Percentiles rank a stretch among this genome's conserved stretches.
Evolutionary conservation across 1,140 invertebrate genomes (phyloP).

Genomic region (Trichonephila clavipes): DNA sequence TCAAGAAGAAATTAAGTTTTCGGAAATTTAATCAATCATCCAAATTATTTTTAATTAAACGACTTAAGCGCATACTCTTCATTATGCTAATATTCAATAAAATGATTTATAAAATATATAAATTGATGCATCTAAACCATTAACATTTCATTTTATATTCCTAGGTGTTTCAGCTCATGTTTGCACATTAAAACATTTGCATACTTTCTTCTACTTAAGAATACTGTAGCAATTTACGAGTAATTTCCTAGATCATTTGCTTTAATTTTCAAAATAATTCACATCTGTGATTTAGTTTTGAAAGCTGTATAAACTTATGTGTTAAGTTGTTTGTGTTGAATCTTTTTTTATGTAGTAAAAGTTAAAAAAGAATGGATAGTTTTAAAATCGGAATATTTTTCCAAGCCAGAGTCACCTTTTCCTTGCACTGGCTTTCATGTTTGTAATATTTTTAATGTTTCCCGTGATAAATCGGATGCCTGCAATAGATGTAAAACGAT

Average conservation of each 20-base stretch:
- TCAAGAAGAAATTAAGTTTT: too few species aligned
- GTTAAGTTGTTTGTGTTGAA: neutral
- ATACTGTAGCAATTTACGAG: constrained; percentile 13
- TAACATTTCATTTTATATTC: neutral
- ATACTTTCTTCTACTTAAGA: constrained; percentile 22
- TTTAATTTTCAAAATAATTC: constrained; percentile 17
- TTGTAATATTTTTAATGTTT: constrained; percentile 68
- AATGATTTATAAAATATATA: too few species aligned
- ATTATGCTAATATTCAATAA: too few species aligned
- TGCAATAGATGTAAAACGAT: constrained; percentile 72
- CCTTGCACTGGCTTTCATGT: constrained; percentile 69
- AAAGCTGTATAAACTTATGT: constrained; percentile 24
- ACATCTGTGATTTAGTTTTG: neutral
- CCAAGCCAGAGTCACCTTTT: constrained; percentile 54
- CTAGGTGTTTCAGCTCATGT: neutral
- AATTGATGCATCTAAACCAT: too few species aligned
- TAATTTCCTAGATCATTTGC: neutral
- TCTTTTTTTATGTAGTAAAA: neutral
- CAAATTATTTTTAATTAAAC: too few species aligned
- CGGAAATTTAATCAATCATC: too few species aligned
- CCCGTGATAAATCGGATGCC: constrained; percentile 62
- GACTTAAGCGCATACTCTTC: too few species aligned
- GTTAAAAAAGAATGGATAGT: constrained; percentile 36
- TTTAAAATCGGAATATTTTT: constrained; percentile 72
- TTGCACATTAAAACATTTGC: constrained; percentile 13